A percentile compares a stretch with the other conserved stretches of the same genome.
Conservation (phyloP, 2,113 vertebrate species). For the Silurus asotus region DNA sequence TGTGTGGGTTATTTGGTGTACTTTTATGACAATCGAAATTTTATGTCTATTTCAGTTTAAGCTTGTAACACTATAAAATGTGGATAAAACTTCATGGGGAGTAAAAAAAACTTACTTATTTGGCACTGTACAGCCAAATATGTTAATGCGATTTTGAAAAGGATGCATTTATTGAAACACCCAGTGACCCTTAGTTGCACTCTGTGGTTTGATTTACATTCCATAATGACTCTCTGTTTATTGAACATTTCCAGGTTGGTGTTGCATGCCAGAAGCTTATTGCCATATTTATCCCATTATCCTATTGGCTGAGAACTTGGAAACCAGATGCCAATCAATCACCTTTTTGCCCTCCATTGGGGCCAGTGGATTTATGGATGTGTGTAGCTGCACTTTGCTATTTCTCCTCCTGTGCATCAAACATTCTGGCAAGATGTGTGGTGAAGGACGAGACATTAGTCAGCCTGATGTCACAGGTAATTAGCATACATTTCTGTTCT, state of each 20-base stretch:
- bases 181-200: neutral
- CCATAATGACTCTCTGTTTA: slow-evolving; percentile 1
- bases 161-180: slow-evolving; percentile 11
- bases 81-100: neutral
- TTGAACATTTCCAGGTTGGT: slow-evolving; percentile 16
- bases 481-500: slow-evolving; percentile 44
- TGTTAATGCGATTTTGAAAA: neutral
- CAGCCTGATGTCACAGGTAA: slow-evolving; percentile 47
- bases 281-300: slow-evolving; percentile 28
- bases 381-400: slow-evolving; percentile 18
- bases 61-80: neutral
- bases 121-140: neutral
- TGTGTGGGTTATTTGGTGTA: neutral
- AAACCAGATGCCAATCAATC: slow-evolving; percentile 50
- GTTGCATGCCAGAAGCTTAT: slow-evolving; percentile 15
- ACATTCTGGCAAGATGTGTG: slow-evolving; percentile 8
- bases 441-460: slow-evolving; percentile 40
- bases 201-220: neutral
- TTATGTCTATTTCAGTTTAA: neutral
- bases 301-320: slow-evolving; percentile 37
- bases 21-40: neutral
- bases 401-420: slow-evolving; percentile 27
- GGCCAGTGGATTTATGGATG: slow-evolving; percentile 38
- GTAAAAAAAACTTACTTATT: neutral
- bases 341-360: neutral